These are phyloP conservation scores for Gymnogyps californianus DNA, from an alignment of 2,113 vertebrate genomes.

Conservation along the genomic window DNA sequence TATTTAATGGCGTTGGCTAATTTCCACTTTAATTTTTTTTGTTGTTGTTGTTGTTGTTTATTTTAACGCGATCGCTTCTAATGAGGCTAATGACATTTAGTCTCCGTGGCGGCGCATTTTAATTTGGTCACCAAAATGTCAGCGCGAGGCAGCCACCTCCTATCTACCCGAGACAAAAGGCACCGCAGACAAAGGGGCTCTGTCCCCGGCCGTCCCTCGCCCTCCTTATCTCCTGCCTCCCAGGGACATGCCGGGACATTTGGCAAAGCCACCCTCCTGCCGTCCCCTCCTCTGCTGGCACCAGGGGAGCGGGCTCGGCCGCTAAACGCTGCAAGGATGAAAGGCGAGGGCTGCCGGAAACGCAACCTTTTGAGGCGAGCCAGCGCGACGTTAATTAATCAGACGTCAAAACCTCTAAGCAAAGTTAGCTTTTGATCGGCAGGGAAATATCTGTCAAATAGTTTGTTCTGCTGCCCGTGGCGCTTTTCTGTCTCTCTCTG, in stretches of 20 bases:
- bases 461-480: not conserved
- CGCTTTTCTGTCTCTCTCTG: not conserved
- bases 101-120: slow-evolving; percentile 67
- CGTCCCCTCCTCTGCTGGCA: not conserved
- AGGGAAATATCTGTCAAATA: not conserved
- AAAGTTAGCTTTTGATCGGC: slow-evolving; percentile 11
- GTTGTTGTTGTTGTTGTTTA: slow-evolving; percentile 54
- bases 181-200: slow-evolving; percentile 45
- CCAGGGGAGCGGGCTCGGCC: not conserved
- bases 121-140: slow-evolving; percentile 78
- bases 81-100: slow-evolving; percentile 81
- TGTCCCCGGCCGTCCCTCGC: not conserved
- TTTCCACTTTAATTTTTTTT: slow-evolving; percentile 58
- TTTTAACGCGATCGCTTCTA: slow-evolving; percentile 70
- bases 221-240: slow-evolving; percentile 56
- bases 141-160: slow-evolving; percentile 49
- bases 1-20: slow-evolving; percentile 55
- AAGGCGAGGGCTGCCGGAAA: not conserved
- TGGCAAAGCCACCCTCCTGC: not conserved
- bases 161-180: slow-evolving; percentile 65
- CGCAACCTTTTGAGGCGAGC: not conserved
- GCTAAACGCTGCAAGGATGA: not conserved
- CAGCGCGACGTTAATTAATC: not conserved
- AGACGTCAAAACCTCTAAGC: slow-evolving; percentile 34
- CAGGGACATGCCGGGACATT: not conserved